Base-by-base conservation (phyloP, 92 coral and sea anemone species). In the Nematostella vectensis region DNA sequence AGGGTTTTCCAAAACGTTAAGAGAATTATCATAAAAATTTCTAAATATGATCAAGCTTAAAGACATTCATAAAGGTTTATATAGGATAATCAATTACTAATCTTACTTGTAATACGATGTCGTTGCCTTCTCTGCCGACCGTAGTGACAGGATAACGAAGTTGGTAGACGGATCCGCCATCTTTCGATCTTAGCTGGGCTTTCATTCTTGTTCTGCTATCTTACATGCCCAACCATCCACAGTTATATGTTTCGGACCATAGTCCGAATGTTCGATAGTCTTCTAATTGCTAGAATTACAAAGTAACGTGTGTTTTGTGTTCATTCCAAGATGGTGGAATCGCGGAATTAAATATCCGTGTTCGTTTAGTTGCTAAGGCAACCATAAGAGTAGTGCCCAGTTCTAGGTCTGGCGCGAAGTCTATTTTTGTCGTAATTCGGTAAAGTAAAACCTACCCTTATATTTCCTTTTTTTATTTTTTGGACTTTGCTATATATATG, bases 61-160 rank as follows among this genome's bases (percentile, higher is more conserved):
- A n/a, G n/a, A n/a, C n/a, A n/a, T n/a, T n/a, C n/a, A n/a, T n/a
- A n/a, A n/a, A n/a, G n/a, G n/a, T n/a, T n/a, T n/a, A n/a, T n/a
- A n/a, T n/a, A n/a, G n/a, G n/a, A n/a, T n/a, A n/a, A n/a, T n/a
- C n/a, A n/a, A n/a, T n/a, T n/a, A 20, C 48, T 1, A 2, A 4
- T 26, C 57, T 70, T 13, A 82, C 89, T 63, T 75, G 79, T 8
- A 82, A 62, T 21, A 67, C 49, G 27, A 82, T 64, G 58, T 82
- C 89, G 29, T 76, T 70, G 29, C 79, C 83, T 61, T 82, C 89
- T 30, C 89, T 59, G 4, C 89, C 89, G 10, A 82, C 42, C 4
- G 80, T 82, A 12, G 89, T 82, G 11, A 65, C 31, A 1, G 79
- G 65, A 4, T 67, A 61, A 29, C 76, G 52, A 29, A 82, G 67